Evolutionary conservation across 1,140 invertebrate species (phyloP).

Genomic region (Melipona quadrifasciata): DNA sequence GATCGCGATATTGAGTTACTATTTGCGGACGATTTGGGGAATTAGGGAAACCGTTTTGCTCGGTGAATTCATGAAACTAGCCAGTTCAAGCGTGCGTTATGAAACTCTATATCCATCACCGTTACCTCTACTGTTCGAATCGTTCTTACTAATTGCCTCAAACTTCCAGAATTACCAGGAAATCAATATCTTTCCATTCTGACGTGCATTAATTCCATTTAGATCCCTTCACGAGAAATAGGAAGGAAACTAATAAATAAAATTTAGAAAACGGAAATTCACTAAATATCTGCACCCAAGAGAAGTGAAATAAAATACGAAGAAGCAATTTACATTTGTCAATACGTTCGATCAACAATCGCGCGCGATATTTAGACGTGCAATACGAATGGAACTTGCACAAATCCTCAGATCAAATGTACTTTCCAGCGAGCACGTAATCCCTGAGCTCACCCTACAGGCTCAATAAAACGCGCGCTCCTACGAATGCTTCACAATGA

Average conservation of each 20-base stretch:
- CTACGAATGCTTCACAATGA: conserved; percentile 57
- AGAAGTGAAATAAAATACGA: too few relatives aligned
- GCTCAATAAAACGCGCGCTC: conserved; percentile 61
- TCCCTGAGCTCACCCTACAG: conserved; percentile 70
- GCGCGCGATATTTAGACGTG: conserved; percentile 1
- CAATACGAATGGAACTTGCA: conserved; percentile 39
- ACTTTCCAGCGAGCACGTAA: conserved; percentile 66
- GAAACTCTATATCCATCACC: conserved; percentile 58
- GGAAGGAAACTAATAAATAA: background rate
- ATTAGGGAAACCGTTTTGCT: conserved; percentile 53
- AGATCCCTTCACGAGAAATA: background rate
- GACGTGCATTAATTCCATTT: too few relatives aligned
- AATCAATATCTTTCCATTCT: background rate
- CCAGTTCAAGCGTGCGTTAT: conserved; percentile 32
- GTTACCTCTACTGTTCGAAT: conserved; percentile 24
- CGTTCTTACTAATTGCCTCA: conserved; percentile 1
- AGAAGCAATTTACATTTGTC: too few relatives aligned
- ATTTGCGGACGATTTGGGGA: conserved; percentile 59
- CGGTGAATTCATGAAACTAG: conserved; percentile 30
- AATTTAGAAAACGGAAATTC: background rate
- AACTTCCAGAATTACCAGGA: background rate
- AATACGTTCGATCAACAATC: background rate
- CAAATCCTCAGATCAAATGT: conserved; percentile 65
- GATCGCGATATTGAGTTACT: conserved; percentile 63
- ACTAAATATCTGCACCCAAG: background rate